Conservation (phyloP, 2,113 vertebrate species). For the Cryptomyrus ogoouensis region DNA sequence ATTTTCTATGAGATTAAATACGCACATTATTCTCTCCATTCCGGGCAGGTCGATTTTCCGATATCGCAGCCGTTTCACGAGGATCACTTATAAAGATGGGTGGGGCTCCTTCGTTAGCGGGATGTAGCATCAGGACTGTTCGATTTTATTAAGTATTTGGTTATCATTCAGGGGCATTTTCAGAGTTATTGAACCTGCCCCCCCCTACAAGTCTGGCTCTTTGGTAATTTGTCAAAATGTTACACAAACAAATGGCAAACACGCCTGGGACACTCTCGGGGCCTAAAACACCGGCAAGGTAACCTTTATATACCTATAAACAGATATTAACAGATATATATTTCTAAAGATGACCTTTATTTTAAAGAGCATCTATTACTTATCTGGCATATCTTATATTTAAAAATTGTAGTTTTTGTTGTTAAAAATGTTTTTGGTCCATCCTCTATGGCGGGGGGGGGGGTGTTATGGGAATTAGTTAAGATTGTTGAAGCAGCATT, state of each 20-base stretch:
- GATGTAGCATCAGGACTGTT: background rate
- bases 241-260: background rate
- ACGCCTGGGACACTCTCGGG: background rate
- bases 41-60: background rate
- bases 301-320: background rate
- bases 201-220: background rate
- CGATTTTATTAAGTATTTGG: background rate
- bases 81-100: background rate
- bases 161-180: background rate
- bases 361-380: background rate
- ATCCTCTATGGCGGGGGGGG: background rate
- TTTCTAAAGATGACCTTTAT: background rate
- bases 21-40: background rate
- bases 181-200: background rate
- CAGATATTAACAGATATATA: background rate
- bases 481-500: background rate
- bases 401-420: background rate
- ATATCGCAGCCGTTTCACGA: background rate
- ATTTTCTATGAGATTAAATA: background rate
- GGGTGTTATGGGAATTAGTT: background rate
- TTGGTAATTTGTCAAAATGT: slow-evolving; percentile 3
- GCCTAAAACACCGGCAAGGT: background rate
- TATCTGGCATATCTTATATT: background rate
- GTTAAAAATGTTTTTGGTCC: background rate
- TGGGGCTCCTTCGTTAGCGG: background rate